Evolutionary conservation across 2,888 invertebrate genomes (phyloP), one percentile per base, ranked within the genome.

Genomic region (Folsomia manolachei): DNA sequence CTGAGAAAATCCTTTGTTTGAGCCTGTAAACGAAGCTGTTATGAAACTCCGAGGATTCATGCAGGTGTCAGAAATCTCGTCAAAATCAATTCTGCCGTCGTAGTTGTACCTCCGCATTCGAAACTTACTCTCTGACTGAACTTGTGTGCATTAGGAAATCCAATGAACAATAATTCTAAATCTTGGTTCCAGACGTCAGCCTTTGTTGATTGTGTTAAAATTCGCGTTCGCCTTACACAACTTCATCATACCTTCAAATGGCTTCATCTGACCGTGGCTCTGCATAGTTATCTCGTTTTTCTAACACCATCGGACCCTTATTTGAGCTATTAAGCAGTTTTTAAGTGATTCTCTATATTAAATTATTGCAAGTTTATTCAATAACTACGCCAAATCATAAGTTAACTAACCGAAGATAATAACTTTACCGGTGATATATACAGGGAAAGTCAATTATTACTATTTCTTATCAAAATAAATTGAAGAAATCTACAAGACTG

Each of bases 201-300:
- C 66, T 78, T 77, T 71, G 77, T 78, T 71, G 91, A 91, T 85
- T 91, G 91, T 89, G 88, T 93, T 88, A 92, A 91, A 88, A 91
- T 93, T 87, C 91, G 93, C 86, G 90, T 89, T 88, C 92, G 93
- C 87, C 86, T 70, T 25, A 91, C 90, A 86, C 89, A 89, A 86
- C 90, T 93, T 86, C 93, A 94, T 86, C 93, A 93, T 86, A 94
- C 94, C 84, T 94, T 92, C 91, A 94, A 94, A 93, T 94, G 94
- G 94, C 87, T 94, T 85, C 94, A 94, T 85, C 93, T 93, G 85
- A 94, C 94, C 80, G 91, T 92, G 83, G 90, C 90, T 82, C 88
- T 94, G 75, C 94, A 94, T 88, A 92, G 93, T 83, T 93, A 93
- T 83, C 87, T 94, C 82, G 91, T 93, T 85, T 76, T 72, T 39